Evolutionary conservation across 2,113 vertebrate genomes (phyloP), one percentile per base, ranked within the genome.

Genomic region (Picathartes gymnocephalus): DNA sequence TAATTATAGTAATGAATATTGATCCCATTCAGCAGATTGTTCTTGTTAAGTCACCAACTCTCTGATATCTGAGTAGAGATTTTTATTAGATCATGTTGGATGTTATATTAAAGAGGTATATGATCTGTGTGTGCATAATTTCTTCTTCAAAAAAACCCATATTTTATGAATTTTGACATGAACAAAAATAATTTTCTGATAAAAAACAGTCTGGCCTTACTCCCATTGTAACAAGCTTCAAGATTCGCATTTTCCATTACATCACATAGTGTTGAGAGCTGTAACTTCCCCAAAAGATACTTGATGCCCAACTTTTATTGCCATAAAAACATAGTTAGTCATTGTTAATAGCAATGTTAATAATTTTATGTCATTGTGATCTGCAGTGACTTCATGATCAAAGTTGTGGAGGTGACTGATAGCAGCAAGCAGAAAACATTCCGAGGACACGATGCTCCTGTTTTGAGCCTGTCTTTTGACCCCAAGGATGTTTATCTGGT

Each of bases 381-480:
- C 92, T 91, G 22, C 96, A 99, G 99, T 96, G 99, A 99, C 97
- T 99, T 99, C 89, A 88, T 99, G 97, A 97, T 99, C 85, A 99
- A 99, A 96, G 97, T 99, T 81, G 98, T 99, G 95, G 98, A 99
- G 82, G 98, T 99, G 92, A n/a, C 96, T 17, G 99, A 99, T 95
- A 99, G 98, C 97, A 99, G 99, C 97, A 98, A 98, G 78, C 99
- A 99, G 98, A 99, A 99, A 95, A 99, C 99, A 2, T 98, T 99
- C 40, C 98, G 99, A 82, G 99, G 99, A 44, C 99, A 99, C 0
- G 98, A 99, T 11, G 99, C 99, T 6, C 99, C 99, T 31, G 98
- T 99, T 61, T 96, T 99, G 92, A 99, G 99, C 61, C 98, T 99
- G 62, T 92, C 98, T 79, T 99, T 99, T 97, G 99, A 99, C 97